Base-by-base conservation (phyloP, 1,140 invertebrate genomes). In the Palaemon carinicauda region DNA sequence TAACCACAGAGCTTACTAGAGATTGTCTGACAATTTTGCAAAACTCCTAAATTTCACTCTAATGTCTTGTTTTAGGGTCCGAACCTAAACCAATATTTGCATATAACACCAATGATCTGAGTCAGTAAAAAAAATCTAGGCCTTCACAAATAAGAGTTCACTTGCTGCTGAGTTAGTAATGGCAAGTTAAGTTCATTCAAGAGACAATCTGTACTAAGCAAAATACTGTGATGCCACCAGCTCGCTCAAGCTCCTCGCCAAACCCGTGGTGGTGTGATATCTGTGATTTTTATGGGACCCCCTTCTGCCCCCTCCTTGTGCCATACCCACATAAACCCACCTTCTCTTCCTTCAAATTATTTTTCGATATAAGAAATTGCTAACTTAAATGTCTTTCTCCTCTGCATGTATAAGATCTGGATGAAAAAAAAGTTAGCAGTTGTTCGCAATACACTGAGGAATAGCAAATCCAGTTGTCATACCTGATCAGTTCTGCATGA, bases 211-310 rank as follows among this genome's bases (percentile, higher is more conserved):
- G 7, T 41, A 41, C 41, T 41, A 7, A 41, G 41, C 7, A 12
- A 41, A 41, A 9, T 75, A 24, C 50, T 24, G 33, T 15, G 74
- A 56, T 54, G 41, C n/a, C 21, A 29, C 0, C 82, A 60, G n/a
- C 56, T 56, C 83, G 31, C 65, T 33, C 21, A 53, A 1, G 51
- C 21, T 15, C 24, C 78, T 78, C 83, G 77, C 77, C 69, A 53
- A 79, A 65, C 78, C 41, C 53, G 83, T 86, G 83, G 83, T 86
- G 83, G 83, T 86, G 83, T 86, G 83, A 80, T 41, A 33, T 80
- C 83, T 86, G 83, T 86, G 83, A 86, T 86, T 79, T 27, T 65
- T 12, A 41, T 65, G 51, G 78, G 83, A 71, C 78, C 83, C n/a
- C 65, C 83, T 85, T 51, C 53, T 29, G 83, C 77, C 56, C 5